These are phyloP conservation scores for Drosophila lini DNA, from an alignment of 1,140 invertebrate genomes.

Conservation along the genomic window DNA sequence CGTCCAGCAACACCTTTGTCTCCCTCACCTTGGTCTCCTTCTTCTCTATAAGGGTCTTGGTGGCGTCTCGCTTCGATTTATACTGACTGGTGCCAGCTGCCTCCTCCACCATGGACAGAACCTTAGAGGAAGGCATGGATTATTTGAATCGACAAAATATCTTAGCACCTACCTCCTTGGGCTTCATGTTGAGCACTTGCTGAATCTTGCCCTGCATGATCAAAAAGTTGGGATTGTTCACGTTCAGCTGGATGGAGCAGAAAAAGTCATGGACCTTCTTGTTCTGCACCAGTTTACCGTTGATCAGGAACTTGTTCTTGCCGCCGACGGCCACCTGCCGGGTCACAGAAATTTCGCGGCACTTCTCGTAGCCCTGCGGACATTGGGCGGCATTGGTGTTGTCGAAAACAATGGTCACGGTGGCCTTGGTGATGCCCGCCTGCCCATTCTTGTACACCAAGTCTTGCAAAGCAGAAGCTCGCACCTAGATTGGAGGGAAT, in stretches of 20 bases:
- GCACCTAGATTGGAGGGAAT: slow-evolving; percentile 87
- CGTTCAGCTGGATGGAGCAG: slow-evolving; percentile 98
- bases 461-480: slow-evolving; percentile 95
- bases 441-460: slow-evolving; percentile 99
- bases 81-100: slow-evolving; percentile 99
- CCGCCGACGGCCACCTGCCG: slow-evolving; percentile 92
- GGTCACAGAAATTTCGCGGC: slow-evolving; percentile 96
- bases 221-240: slow-evolving; percentile 99
- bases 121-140: slow-evolving; percentile 85
- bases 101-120: slow-evolving; percentile 99
- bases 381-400: slow-evolving; percentile 93
- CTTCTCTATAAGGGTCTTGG: slow-evolving; percentile 95
- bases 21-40: slow-evolving; percentile 96
- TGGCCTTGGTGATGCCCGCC: slow-evolving; percentile 97
- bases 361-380: slow-evolving; percentile 96
- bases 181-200: slow-evolving; percentile 99
- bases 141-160: neutral
- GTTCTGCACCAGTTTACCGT: slow-evolving; percentile 95
- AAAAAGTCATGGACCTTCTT: slow-evolving; percentile 97
- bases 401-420: slow-evolving; percentile 98
- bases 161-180: slow-evolving; percentile 91
- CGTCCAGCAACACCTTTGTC: slow-evolving; percentile 92
- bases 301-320: slow-evolving; percentile 98
- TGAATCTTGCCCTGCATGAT: slow-evolving; percentile 99
- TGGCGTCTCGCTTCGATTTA: slow-evolving; percentile 95